phyloP scores from a whole-genome alignment of 2,888 invertebrate species.

The Alloscopus bannaensis region DNA sequence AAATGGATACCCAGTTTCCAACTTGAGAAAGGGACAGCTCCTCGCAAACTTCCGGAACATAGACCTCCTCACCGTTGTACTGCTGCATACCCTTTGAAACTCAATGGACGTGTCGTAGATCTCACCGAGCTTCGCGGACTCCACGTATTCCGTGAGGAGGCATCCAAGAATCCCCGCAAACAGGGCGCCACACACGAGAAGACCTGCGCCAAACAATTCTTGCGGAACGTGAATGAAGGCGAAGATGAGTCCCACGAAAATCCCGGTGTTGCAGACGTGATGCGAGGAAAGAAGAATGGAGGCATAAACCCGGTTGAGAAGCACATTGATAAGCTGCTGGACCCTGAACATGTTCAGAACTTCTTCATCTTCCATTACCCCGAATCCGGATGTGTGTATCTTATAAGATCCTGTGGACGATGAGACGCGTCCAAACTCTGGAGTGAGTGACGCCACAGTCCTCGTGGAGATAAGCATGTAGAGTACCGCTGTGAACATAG shows the following conservation, averaged over 20 bases:
- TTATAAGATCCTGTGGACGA: neutral
- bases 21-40: neutral
- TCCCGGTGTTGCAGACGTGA: conserved; percentile 7
- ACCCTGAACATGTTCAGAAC: neutral
- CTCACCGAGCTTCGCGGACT: neutral
- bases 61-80: neutral
- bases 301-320: neutral
- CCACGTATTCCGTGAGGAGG: neutral
- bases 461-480: neutral
- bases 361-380: neutral
- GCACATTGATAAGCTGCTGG: neutral
- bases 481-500: neutral
- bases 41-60: neutral
- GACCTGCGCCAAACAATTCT: neutral
- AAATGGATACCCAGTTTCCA: conserved; percentile 2
- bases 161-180: neutral
- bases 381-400: neutral
- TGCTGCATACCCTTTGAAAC: neutral
- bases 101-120: neutral
- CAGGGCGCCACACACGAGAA: neutral
- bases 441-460: too few relatives aligned
- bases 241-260: neutral
- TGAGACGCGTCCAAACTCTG: neutral
- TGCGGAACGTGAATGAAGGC: neutral
- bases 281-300: neutral